A percentile compares a stretch with the other conserved stretches of the same genome.
Conservation (phyloP, 2,113 vertebrate genomes). For the Thunnus thynnus region DNA sequence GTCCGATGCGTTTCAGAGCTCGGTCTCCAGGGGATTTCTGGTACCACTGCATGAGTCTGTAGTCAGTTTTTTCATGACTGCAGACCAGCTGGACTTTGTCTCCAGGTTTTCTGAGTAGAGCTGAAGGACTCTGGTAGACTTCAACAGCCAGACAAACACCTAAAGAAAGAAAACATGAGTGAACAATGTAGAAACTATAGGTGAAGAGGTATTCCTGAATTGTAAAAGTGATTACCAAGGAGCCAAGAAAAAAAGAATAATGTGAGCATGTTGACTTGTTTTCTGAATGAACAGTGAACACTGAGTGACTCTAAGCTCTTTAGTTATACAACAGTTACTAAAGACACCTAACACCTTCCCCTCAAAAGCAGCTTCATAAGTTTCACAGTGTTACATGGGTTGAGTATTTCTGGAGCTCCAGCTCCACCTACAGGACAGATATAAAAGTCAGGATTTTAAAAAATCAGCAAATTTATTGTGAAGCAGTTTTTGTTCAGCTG, state of each 20-base stretch:
- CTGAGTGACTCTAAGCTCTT: background rate
- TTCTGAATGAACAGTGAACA: background rate
- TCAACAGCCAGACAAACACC: constrained; percentile 26
- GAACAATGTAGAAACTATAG: background rate
- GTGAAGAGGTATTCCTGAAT: background rate
- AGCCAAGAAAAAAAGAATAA: constrained; percentile 19
- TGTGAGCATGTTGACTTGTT: constrained; percentile 36
- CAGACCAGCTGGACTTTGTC: constrained; percentile 52
- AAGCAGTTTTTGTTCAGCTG: no score
- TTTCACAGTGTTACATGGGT: background rate
- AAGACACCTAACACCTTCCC: background rate
- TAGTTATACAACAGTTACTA: background rate
- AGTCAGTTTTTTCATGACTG: constrained; percentile 33
- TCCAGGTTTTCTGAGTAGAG: constrained; percentile 8
- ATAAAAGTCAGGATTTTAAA: background rate
- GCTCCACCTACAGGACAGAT: constrained; percentile 61
- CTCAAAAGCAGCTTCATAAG: accelerated
- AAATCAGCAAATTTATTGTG: background rate
- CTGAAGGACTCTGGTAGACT: constrained; percentile 41
- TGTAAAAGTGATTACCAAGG: constrained; percentile 19
- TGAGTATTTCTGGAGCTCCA: constrained; percentile 23
- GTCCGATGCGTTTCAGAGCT: constrained; percentile 52
- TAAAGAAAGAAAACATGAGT: background rate
- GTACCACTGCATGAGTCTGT: constrained; percentile 45
- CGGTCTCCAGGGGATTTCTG: constrained; percentile 26